Conservation (phyloP, 2,888 invertebrate species). For the Sinohyriopsis cumingii region DNA sequence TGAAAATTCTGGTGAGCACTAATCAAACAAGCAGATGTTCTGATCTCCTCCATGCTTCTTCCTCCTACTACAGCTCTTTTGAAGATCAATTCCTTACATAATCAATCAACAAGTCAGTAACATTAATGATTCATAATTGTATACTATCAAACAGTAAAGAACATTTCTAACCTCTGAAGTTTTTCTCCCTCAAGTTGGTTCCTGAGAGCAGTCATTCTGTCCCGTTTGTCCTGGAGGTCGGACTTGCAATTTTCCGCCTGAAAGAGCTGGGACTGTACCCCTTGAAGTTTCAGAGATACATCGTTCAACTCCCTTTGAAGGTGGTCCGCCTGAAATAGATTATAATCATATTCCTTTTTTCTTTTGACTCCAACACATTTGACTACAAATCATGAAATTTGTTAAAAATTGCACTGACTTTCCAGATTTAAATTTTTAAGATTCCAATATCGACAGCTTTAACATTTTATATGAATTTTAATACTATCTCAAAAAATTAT, state of each 20-base stretch:
- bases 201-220: constrained; percentile 53
- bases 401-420: too few species aligned
- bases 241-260: constrained; percentile 50
- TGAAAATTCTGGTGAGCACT: too few species aligned
- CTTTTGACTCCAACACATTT: background rate
- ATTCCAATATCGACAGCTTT: too few species aligned
- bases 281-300: constrained; percentile 48
- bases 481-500: too few species aligned
- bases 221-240: constrained; percentile 57
- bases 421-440: too few species aligned
- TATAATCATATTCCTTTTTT: background rate
- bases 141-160: background rate
- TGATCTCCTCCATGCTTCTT: too few species aligned
- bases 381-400: background rate
- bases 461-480: too few species aligned
- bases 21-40: too few species aligned
- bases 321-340: constrained; percentile 48
- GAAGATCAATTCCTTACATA: too few species aligned
- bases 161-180: constrained; percentile 53
- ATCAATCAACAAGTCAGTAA: too few species aligned
- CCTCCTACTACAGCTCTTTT: too few species aligned
- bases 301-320: constrained; percentile 57
- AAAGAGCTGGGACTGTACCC: constrained; percentile 50
- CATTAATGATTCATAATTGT: too few species aligned
- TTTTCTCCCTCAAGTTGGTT: constrained; percentile 64